phyloP scores from a whole-genome alignment of 2,888 invertebrate genomes.

The Megamerina dolium region DNA sequence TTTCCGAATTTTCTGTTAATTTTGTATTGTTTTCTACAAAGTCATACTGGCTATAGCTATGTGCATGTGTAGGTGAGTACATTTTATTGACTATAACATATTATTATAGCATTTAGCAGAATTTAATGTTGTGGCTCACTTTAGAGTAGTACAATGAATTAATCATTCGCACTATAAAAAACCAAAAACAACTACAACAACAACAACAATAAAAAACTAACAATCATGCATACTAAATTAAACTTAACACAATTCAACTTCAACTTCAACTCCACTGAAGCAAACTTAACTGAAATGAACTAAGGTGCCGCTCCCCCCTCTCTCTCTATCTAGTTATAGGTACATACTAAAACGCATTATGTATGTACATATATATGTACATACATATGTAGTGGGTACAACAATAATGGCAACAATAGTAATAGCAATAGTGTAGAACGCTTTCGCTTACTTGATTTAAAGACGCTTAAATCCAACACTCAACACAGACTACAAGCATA shows the following conservation, averaged over 20 bases:
- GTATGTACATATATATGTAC: too few relatives aligned
- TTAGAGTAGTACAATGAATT: slow-evolving; percentile 19
- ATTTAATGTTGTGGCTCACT: slow-evolving; percentile 31
- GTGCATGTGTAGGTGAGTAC: not conserved
- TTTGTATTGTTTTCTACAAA: not conserved
- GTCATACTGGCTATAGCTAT: slow-evolving; percentile 5
- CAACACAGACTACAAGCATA: too few relatives aligned
- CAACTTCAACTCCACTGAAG: not conserved
- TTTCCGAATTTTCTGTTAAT: not conserved
- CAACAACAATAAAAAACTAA: too few relatives aligned
- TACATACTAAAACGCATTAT: too few relatives aligned
- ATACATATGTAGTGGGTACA: too few relatives aligned
- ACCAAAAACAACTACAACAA: too few relatives aligned
- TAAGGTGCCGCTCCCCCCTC: too few relatives aligned
- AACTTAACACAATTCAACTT: not conserved
- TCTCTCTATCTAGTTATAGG: not conserved
- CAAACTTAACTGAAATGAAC: not conserved
- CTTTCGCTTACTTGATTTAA: not conserved
- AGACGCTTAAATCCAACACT: not conserved
- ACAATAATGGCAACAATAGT: too few relatives aligned
- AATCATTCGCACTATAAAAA: too few relatives aligned
- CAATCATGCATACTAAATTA: too few relatives aligned
- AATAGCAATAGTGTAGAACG: slow-evolving; percentile 3
- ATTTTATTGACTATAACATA: slow-evolving; percentile 18
- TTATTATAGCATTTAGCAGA: slow-evolving; percentile 42